Evolutionary conservation across 2,797 vertebrate species (phyloP).

Genomic region (Alauda arvensis): DNA sequence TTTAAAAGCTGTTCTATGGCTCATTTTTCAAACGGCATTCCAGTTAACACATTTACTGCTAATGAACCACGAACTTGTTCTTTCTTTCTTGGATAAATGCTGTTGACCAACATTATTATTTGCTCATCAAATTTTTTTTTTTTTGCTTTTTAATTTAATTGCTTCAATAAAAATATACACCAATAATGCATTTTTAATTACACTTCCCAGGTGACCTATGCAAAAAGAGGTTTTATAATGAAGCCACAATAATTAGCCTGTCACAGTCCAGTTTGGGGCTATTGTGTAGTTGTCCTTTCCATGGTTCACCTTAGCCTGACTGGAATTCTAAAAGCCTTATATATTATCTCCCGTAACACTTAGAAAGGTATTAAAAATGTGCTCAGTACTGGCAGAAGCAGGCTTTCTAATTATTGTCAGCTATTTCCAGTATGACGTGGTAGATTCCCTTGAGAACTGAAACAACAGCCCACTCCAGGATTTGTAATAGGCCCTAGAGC

Average conservation of each 20-base stretch:
- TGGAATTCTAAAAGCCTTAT: constrained; percentile 85
- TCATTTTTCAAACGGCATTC: constrained; percentile 89
- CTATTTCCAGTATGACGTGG: constrained; percentile 81
- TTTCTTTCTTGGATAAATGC: constrained; percentile 88
- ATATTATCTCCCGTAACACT: constrained; percentile 85
- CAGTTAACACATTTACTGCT: constrained; percentile 88
- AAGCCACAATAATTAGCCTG: constrained; percentile 96
- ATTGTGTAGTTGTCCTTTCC: constrained; percentile 92
- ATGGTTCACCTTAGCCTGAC: constrained; percentile 84
- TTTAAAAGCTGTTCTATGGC: constrained; percentile 86
- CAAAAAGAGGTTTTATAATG: constrained; percentile 95
- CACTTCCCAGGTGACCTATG: constrained; percentile 96
- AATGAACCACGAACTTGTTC: constrained; percentile 84
- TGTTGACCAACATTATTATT: constrained; percentile 99
- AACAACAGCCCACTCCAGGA: constrained; percentile 80
- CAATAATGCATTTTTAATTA: constrained; percentile 99
- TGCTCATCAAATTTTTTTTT: constrained; percentile 92
- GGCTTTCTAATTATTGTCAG: constrained; percentile 82
- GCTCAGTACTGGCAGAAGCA: constrained; percentile 77
- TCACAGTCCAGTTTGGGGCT: constrained; percentile 94
- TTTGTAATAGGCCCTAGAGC: constrained; percentile 85
- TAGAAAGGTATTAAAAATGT: constrained; percentile 82
- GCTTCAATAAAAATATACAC: constrained; percentile 96
- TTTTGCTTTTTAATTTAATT: constrained; percentile 98
- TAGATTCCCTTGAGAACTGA: constrained; percentile 80